phyloP scores from a whole-genome alignment of 2,888 invertebrate genomes.

The Perizoma flavofasciatum region DNA sequence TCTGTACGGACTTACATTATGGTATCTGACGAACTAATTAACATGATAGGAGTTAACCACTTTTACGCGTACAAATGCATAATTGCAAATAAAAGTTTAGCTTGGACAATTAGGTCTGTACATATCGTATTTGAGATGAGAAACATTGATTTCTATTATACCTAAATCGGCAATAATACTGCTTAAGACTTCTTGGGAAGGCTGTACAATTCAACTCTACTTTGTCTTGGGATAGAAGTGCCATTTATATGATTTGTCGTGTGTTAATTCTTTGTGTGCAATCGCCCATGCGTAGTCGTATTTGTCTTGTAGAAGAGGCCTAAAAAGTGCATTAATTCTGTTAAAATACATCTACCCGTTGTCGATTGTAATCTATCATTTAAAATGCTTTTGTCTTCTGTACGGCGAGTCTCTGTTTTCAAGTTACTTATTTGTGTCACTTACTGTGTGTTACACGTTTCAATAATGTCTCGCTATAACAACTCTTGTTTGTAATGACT shows the following conservation, averaged over 20 bases:
- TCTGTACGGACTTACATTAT: constrained; percentile 32
- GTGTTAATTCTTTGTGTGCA: constrained; percentile 24
- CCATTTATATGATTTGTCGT: constrained; percentile 59
- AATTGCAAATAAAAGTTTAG: constrained; percentile 30
- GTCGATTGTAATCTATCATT: constrained; percentile 26
- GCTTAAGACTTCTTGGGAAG: constrained; percentile 45
- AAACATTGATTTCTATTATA: constrained; percentile 44
- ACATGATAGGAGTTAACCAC: constrained; percentile 18
- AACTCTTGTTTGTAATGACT: constrained; percentile 31
- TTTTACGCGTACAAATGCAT: constrained; percentile 34
- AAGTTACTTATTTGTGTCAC: constrained; percentile 32
- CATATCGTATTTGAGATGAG: constrained; percentile 53
- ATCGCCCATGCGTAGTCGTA: constrained; percentile 21
- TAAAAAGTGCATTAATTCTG: constrained; percentile 1
- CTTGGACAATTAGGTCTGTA: constrained; percentile 48
- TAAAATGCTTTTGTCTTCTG: constrained; percentile 34
- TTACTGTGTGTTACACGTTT: constrained; percentile 26
- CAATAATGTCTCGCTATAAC: constrained; percentile 22
- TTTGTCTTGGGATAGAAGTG: constrained; percentile 61
- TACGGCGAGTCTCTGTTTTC: constrained; percentile 34
- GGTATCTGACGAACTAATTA: constrained; percentile 25
- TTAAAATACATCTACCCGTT: constrained; percentile 19
- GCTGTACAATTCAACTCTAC: constrained; percentile 38
- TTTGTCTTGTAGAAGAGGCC: constrained; percentile 4
- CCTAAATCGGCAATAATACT: constrained; percentile 39